Evolutionary conservation across 2,113 vertebrate species (phyloP), one percentile per base, ranked within the genome.

Genomic region (Alouatta palliata): DNA sequence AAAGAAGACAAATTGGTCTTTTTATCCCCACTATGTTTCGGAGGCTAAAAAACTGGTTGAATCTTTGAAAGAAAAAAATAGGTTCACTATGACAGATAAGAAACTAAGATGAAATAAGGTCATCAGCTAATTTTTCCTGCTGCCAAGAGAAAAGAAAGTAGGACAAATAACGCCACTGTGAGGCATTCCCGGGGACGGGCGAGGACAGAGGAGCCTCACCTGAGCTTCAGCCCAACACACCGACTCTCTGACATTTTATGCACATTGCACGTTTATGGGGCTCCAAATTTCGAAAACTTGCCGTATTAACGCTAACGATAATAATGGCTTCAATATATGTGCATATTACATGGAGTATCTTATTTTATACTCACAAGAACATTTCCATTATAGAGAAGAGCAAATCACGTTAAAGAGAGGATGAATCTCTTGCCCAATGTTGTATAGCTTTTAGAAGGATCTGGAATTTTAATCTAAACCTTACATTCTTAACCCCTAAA

Each of bases 61-160:
- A 45, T 8, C n/a, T 90, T 71, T 12, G 8, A 54, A 76, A 73
- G 43, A n/a, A 87, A 94, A 96, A 94, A 93, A 47, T 58, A 61
- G 13, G 54, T 79, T 94, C 9, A 37, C 66, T 14, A 19, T 37
- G 27, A 43, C 3, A 87, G 43, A 96, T 76, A 85, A 35, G 68
- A 81, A 90, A 84, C 14, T 6, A 37, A 82, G 27, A 1, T 70
- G 32, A 91, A 79, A 83, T 25, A 81, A 23, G 45, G 52, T 56
- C 40, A 56, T 71, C 9, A 21, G 43, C 21, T 93, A 40, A 64
- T 73, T 27, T 56, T 73, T 80, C 32, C 79, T 95, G 16, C 56
- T 43, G 20, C 17, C 66, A 64, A 40, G 21, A 47, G 66, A 75
- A 92, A 83, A 96, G 25, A 73, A 83, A 90, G 9, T 0, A 49